Base-by-base conservation (phyloP, 2,888 invertebrate genomes). In the Gortyna flavago region DNA sequence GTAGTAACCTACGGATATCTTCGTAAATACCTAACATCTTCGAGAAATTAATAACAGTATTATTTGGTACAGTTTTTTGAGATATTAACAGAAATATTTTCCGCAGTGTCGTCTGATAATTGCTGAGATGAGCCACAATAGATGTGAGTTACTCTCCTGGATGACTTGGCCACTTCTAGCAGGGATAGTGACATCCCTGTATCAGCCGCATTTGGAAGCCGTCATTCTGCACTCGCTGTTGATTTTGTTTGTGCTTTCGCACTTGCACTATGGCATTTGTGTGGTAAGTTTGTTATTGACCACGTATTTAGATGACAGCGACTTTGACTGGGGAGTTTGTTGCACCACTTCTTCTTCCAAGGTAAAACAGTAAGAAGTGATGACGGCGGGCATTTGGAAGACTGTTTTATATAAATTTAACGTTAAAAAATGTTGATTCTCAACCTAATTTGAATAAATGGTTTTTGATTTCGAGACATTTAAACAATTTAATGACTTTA, bases 41-140 rank as follows among this genome's bases (percentile, higher is more conserved):
- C 13, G 9, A 59, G 2, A 41, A 29, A 25, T 21, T 3, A n/a
- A n/a, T 38, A 7, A 25, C 3, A 1, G 16, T 11, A 7, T 32
- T 21, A 7, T 18, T 8, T 18, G 0, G 9, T 16, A 16, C 5
- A 3, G 3, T 38, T 29, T 57, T 78, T 78, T 13, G 1, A 8
- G 0, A 67, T 35, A 3, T 7, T 35, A 32, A 41, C 2, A n/a
- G 3, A 38, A 0, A 8, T 41, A 7, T 79, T 41, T 67, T 59
- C 81, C 95, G 29, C 96, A 99, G 99, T 99, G 99, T 93, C 99
- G 99, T 16, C 97, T 99, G 80, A 99, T 99, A 88, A 99, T 99
- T 38, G 98, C 99, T 0, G 99, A 99, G 96, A 99, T 99, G 99
- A 98, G 99, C 87, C 98, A 98, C 88, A 99, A 98, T 11, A 97